Base-by-base conservation (phyloP, 2,888 invertebrate genomes). In the Apamea sordens region DNA sequence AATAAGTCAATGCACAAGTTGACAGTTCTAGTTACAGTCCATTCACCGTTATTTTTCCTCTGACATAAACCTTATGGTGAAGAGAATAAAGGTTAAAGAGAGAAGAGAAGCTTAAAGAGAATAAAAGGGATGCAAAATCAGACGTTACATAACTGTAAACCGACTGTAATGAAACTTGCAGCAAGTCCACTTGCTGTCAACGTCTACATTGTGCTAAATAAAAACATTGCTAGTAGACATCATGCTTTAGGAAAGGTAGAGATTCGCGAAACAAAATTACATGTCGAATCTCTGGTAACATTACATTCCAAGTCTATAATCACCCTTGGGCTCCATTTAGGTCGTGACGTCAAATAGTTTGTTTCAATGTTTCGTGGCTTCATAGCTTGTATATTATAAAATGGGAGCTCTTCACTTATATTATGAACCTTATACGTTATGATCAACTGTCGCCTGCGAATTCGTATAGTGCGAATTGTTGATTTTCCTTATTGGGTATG, bases 221-320 rank as follows among this genome's bases (percentile, higher is more conserved):
- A 21, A 44, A 13, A 10, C 11, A 44, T 67, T 44, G 44, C 18
- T 80, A 73, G 44, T 47, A 36, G 44, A 47, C 6, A 65, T 65
- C n/a, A 67, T 53, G 32, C 21, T 36, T 61, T 53, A 56, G 28
- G 10, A 32, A 36, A 18, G 24, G 1, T 59, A 82, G 83, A 83
- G 83, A 81, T 83, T 81, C 81, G 44, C 47, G 21, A 47, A 64
- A 47, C 0, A 56, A n/a, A 36, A 56, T 36, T 59, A 24, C 44
- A 61, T 61, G 50, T 28, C 28, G 28, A 50, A 50, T 72, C 56
- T 64, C 64, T 72, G 75, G 59, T 72, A 74, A 74, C 47, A 79
- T 47, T 56, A 73, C 21, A 67, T 24, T 41, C 47, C 8, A 70
- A 24, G 47, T 70, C 2, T 32, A 59, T 32, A 44, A 36, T 24